Evolutionary conservation across 1,140 invertebrate species (phyloP).

Genomic region (Spodoptera frugiperda): DNA sequence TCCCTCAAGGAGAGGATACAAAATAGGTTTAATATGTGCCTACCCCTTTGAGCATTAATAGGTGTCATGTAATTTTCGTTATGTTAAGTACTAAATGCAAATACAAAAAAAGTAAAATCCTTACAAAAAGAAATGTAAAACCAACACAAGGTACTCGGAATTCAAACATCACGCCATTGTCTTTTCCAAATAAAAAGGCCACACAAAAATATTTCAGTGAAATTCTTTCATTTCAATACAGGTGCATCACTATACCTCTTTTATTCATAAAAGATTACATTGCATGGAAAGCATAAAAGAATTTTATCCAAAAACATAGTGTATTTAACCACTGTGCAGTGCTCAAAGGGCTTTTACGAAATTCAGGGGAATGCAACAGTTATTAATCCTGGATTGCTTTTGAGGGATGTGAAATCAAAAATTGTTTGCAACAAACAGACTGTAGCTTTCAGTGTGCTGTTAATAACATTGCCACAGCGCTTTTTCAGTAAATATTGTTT

Average conservation of each 20-base stretch:
- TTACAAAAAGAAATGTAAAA: not conserved
- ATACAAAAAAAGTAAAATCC: not conserved
- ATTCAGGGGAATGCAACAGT: conserved; percentile 36
- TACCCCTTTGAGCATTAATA: no score
- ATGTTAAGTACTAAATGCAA: not conserved
- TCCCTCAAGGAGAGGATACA: no score
- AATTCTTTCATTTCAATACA: conserved; percentile 41
- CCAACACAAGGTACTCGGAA: not conserved
- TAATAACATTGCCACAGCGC: not conserved
- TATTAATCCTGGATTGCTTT: conserved; percentile 35
- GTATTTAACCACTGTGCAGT: conserved; percentile 15
- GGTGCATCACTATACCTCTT: conserved; percentile 25
- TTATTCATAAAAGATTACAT: conserved; percentile 40
- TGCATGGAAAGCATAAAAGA: conserved; percentile 22
- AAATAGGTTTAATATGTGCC: no score
- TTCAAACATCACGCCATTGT: not conserved
- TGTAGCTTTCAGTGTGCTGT: not conserved
- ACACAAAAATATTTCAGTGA: conserved; percentile 36
- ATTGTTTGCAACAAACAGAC: conserved; percentile 22
- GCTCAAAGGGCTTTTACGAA: conserved; percentile 34
- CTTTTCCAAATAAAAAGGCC: conserved; percentile 42
- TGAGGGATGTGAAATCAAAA: conserved; percentile 22
- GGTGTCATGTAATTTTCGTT: no score
- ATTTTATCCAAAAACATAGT: conserved; percentile 6
- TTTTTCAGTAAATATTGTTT: not conserved